Percentiles rank a stretch among this genome's conserved stretches.
These are phyloP conservation scores for Strigamia crassipes DNA, from an alignment of 2,888 invertebrate species.

Conservation along the genomic window DNA sequence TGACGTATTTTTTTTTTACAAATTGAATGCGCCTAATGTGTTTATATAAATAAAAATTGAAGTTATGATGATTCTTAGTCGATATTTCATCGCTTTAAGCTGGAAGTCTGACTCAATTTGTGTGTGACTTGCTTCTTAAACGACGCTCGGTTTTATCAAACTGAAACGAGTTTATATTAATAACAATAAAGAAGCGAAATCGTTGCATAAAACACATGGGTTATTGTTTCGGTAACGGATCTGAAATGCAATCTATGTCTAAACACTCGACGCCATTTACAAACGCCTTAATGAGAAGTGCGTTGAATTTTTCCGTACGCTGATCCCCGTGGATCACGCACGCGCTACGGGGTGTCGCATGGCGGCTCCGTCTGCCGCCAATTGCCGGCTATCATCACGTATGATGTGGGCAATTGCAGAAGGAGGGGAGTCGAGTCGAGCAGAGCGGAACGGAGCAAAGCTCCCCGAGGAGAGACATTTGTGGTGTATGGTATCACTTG, in stretches of 20 bases:
- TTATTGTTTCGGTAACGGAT: conserved; percentile 1
- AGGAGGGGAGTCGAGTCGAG: conserved; percentile 23
- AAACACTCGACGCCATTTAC: neutral
- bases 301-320: neutral
- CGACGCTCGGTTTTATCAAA: neutral
- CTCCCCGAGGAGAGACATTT: conserved; percentile 39
- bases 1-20: too few relatives aligned
- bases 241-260: conserved; percentile 10
- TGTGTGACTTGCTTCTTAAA: neutral
- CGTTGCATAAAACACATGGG: neutral
- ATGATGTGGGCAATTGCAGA: conserved; percentile 36
- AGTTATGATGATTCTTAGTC: too few relatives aligned
- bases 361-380: conserved; percentile 33
- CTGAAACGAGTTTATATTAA: neutral
- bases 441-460: conserved; percentile 23
- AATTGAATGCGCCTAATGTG: too few relatives aligned
- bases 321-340: conserved; percentile 23
- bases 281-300: conserved; percentile 25
- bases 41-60: too few relatives aligned
- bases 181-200: neutral
- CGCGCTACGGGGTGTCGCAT: conserved; percentile 23
- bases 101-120: neutral
- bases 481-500: conserved; percentile 40
- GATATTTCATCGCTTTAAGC: neutral
- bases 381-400: conserved; percentile 40